Conservation (phyloP, 1,140 invertebrate genomes). For the Neelides sp. region DNA sequence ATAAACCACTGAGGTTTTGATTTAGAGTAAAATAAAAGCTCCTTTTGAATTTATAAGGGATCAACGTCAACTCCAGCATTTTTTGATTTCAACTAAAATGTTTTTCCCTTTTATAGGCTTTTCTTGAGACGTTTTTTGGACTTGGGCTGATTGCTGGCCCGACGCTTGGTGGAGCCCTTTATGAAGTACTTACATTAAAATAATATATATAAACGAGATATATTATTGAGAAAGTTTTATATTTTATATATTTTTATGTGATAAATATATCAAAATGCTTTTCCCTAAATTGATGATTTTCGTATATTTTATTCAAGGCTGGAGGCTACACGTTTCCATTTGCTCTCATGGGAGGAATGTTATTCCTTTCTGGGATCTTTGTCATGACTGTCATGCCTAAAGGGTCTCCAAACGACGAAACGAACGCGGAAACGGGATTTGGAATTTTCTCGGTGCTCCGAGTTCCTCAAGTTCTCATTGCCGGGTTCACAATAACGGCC, state of each 20-base stretch:
- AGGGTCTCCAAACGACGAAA: slow-evolving; percentile 42
- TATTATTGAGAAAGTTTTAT: too few relatives aligned
- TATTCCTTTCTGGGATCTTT: slow-evolving; percentile 61
- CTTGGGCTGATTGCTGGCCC: slow-evolving; percentile 59
- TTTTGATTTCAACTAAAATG: background rate
- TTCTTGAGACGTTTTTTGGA: too few relatives aligned
- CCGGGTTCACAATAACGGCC: slow-evolving; percentile 53
- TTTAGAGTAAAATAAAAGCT: too few relatives aligned
- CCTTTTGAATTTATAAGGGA: slow-evolving; percentile 3
- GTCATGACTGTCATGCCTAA: slow-evolving; percentile 56
- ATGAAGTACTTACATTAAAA: too few relatives aligned
- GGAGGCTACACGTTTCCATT: slow-evolving; percentile 81
- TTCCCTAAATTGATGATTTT: too few relatives aligned
- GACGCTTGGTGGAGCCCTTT: slow-evolving; percentile 66
- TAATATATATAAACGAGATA: too few relatives aligned
- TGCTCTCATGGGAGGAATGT: slow-evolving; percentile 58
- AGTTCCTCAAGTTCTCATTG: slow-evolving; percentile 54
- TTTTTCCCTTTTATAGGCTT: background rate
- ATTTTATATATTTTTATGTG: too few relatives aligned
- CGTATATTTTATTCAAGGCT: slow-evolving; percentile 39
- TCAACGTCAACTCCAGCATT: background rate
- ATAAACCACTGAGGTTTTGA: too few relatives aligned
- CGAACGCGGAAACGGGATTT: slow-evolving; percentile 39
- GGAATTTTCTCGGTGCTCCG: slow-evolving; percentile 49
- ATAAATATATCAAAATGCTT: too few relatives aligned